Base-by-base conservation (phyloP, 2,797 vertebrate species). In the Australoheros facetus region DNA sequence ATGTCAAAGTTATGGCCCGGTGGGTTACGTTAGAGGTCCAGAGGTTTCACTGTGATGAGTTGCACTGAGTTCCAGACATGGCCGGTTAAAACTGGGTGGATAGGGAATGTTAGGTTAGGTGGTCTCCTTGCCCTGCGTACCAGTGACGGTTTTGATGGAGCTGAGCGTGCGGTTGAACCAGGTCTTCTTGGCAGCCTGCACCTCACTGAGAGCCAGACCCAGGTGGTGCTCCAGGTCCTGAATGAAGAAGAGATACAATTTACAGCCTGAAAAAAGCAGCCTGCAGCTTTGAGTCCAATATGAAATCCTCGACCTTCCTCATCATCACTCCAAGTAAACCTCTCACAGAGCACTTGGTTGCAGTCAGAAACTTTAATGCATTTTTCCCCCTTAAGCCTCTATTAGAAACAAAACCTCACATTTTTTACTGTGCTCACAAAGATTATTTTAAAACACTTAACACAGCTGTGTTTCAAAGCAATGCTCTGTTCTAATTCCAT, bases 141-240 rank as follows among this genome's bases (percentile, higher is more conserved):
- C 98, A 1, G 98, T 99, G 81, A 96, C 98, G 1, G 98, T 99
- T 95, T 99, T 99, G 94, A 99, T 99, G 92, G 98, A 99, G 94
- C 95, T 99, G 89, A 99, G 96, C 3, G 98, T 99, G 91, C 98
- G 94, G 96, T 99, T 99, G 95, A 99, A 99, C 98, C 98, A 99
- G 1, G 98, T 99, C 96, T 99, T 99, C 95, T 99, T 99, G 89
- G 98, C 97, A 2, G 98, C 98, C 92, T 99, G 98, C 19, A 99
- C 97, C 93, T 99, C 98, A 1, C 96, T 98, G 56, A 99, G 92
- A 26, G 98, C 97, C 85, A 99, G 95, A 81, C 98, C 98, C 93
- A 99, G 93, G 85, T 99, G 97, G 74, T 99, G 98, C 91, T 99
- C 98, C 92, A 99, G 92, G 85, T 99, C 98, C 98, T 99, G 91